Percentiles rank a stretch among this genome's conserved stretches.
These are phyloP conservation scores for Porites cylindrica DNA, from an alignment of 92 coral and sea anemone species.

Conservation along the genomic window DNA sequence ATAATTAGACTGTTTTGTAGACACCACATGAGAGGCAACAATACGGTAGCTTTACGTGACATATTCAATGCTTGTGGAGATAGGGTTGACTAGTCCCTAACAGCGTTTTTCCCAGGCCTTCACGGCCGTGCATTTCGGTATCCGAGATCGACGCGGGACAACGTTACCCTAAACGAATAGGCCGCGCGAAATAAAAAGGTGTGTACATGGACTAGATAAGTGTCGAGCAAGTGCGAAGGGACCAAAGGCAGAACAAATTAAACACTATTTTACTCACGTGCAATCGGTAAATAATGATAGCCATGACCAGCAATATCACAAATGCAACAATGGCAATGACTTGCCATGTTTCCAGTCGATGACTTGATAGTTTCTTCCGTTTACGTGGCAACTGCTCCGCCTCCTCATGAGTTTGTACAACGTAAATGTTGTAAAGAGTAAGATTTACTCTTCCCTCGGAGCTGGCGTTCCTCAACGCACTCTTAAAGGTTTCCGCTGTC, in stretches of 20 bases:
- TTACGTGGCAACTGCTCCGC: neutral
- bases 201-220: too few species aligned
- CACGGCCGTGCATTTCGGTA: too few species aligned
- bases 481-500: neutral
- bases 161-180: too few species aligned
- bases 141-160: too few species aligned
- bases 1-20: too few species aligned
- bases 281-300: neutral
- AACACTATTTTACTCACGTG: neutral
- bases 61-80: too few species aligned
- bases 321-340: neutral
- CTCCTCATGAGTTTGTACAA: neutral
- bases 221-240: too few species aligned
- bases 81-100: too few species aligned
- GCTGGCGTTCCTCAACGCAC: neutral
- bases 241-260: neutral
- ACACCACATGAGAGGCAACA: too few species aligned
- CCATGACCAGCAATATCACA: conserved; percentile 6
- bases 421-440: neutral
- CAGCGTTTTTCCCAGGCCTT: too few species aligned
- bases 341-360: neutral
- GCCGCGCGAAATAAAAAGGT: too few species aligned
- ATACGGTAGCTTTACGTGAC: too few species aligned
- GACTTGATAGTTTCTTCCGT: neutral
- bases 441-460: neutral